Evolutionary conservation across 35 echinoderm and acorn worm genomes (phyloP).

Genomic region (Lytechinus variegatus): DNA sequence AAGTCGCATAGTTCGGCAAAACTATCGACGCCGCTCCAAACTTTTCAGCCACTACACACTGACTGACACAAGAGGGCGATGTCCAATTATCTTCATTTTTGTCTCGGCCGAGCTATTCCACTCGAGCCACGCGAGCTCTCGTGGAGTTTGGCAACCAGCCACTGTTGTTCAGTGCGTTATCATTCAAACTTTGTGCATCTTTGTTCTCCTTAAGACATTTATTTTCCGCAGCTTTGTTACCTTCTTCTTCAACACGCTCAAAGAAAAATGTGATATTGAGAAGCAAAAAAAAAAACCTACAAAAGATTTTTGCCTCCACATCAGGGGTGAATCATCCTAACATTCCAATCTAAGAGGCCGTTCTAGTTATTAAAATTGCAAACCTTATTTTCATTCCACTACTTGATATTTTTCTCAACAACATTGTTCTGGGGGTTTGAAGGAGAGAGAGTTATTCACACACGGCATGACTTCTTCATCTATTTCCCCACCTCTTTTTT

Average conservation of each 20-base stretch:
- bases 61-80: not conserved
- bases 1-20: not conserved
- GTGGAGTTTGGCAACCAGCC: not conserved
- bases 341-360: not conserved
- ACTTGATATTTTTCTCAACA: not conserved
- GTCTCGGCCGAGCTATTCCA: not conserved
- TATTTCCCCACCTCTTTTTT: not conserved
- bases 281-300: not conserved
- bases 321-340: not conserved
- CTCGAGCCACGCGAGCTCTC: not conserved
- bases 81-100: not conserved
- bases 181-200: not conserved
- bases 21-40: not conserved
- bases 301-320: not conserved
- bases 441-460: not conserved
- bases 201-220: not conserved
- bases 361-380: not conserved
- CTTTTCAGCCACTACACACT: not conserved
- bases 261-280: not conserved
- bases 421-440: not conserved
- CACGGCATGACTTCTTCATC: not conserved
- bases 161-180: conserved; percentile 21
- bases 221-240: not conserved
- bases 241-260: not conserved
- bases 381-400: not conserved